Percentiles rank a stretch among this genome's conserved stretches.
phyloP scores from a whole-genome alignment of 2,113 vertebrate species.

The Cepphus grylle region DNA sequence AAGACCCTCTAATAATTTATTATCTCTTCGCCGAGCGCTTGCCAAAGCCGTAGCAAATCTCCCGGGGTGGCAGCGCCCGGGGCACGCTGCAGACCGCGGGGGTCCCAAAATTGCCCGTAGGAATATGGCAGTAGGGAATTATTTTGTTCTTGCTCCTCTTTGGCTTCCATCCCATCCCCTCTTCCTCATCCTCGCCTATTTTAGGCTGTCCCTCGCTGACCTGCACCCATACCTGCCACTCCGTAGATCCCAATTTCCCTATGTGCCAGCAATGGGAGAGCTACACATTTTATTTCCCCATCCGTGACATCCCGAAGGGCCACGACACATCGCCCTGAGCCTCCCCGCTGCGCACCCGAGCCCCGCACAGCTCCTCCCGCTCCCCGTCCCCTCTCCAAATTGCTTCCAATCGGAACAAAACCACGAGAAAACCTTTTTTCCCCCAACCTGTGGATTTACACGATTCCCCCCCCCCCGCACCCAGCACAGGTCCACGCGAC shows the following conservation, averaged over 20 bases:
- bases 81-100: fast-evolving
- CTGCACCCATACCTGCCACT: fast-evolving
- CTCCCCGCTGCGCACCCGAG: fast-evolving
- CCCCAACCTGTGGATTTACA: neutral
- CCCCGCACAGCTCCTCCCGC: neutral
- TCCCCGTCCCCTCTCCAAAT: neutral
- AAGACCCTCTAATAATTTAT: neutral
- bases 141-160: neutral
- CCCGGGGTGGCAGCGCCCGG: neutral
- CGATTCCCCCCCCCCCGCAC: fast-evolving
- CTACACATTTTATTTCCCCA: neutral
- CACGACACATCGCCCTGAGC: fast-evolving
- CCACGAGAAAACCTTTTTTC: neutral
- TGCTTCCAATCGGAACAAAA: neutral
- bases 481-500: fast-evolving
- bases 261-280: fast-evolving
- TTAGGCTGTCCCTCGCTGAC: neutral
- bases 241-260: fast-evolving
- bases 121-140: fast-evolving
- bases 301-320: fast-evolving
- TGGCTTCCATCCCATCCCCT: neutral
- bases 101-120: fast-evolving
- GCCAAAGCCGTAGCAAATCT: neutral
- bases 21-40: neutral
- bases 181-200: neutral